These are phyloP conservation scores for Cantharis lateralis DNA, from an alignment of 2,888 invertebrate species.

Conservation along the genomic window DNA sequence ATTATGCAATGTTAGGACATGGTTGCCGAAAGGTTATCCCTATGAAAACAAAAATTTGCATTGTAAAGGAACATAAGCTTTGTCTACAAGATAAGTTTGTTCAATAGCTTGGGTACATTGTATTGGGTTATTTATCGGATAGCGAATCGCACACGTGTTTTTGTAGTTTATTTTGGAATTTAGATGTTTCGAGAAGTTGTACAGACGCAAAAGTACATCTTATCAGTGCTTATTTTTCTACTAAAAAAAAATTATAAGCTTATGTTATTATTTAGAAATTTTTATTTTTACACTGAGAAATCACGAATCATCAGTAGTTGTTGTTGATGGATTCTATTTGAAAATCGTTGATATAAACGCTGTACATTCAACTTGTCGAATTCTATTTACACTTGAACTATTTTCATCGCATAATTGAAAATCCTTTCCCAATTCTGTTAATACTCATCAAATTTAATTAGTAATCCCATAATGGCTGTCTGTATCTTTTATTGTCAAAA, in stretches of 20 bases:
- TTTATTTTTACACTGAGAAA: neutral
- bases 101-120: neutral
- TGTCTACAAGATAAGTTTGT: neutral
- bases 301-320: neutral
- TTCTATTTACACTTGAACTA: neutral
- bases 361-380: neutral
- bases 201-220: neutral
- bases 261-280: neutral
- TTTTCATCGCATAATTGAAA: neutral
- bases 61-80: neutral
- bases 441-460: neutral
- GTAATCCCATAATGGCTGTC: neutral
- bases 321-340: neutral
- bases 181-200: neutral
- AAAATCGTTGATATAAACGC: neutral
- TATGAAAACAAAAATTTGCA: neutral
- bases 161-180: neutral
- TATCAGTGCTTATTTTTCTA: neutral
- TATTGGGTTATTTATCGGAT: neutral
- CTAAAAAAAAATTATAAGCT: neutral
- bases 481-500: neutral
- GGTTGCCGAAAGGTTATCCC: neutral
- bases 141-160: neutral
- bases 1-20: neutral
- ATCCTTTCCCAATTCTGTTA: neutral